Base-by-base conservation (phyloP, 1,140 invertebrate genomes). In the Holotrichia oblita region DNA sequence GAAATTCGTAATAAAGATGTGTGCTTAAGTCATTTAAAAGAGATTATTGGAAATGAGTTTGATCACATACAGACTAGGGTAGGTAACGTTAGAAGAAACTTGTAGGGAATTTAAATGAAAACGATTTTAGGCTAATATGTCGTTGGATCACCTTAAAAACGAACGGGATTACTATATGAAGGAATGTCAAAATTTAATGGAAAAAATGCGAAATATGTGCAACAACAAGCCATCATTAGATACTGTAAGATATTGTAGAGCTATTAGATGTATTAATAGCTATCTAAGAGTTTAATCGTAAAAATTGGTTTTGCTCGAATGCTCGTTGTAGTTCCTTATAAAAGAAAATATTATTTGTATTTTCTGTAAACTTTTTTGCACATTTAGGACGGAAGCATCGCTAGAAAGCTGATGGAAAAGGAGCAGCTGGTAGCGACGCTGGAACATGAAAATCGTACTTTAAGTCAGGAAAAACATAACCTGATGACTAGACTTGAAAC, bases 91-190 rank as follows among this genome's bases (percentile, higher is more conserved):
- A 34, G 27, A 34, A 34, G 27, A 34, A 34, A 34, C 27, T 1
- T 34, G 4, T 34, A 34, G 4, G 27, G 27, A 34, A 34, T 34
- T 34, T 34, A 34, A 34, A 34, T 34, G 27, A 34, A 34, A 42
- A 74, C 8, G 12, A n/a, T 40, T 74, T 76, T 22, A 76, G 75
- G 75, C 75, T 12, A 55, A 76, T 55, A 76, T 55, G 41, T 42
- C 77, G 9, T 42, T 73, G 34, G 85, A 86, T 40, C 83, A 83
- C 61, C 44, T 88, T 24, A 86, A 88, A 79, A 79, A 82, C n/a
- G 90, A 90, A 83, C 87, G 87, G 55, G 88, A 91, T 80, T 88
- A 87, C 83, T 90, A 89, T 61, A 88, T 85, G 84, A 85, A 87
- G 34, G 89, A 91, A 82, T 90, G 87, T 79, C 85, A 85, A 3